Evolutionary conservation across 2,888 invertebrate genomes (phyloP).

Genomic region (Netelia virgata): DNA sequence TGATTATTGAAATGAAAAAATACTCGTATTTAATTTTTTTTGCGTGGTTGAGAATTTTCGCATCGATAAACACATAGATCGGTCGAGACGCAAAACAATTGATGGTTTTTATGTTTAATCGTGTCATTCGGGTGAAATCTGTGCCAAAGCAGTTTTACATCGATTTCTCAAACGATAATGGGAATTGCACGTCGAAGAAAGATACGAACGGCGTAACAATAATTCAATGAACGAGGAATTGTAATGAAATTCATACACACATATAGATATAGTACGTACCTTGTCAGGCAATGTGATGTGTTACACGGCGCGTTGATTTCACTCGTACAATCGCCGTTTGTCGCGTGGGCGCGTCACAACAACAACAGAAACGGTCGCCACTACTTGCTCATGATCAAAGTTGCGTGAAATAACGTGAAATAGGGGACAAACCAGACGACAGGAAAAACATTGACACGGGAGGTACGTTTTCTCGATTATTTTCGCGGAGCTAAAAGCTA

Average conservation of each 20-base stretch:
- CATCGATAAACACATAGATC: not conserved
- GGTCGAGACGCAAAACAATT: constrained; percentile 6
- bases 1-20: not conserved
- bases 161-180: constrained; percentile 2
- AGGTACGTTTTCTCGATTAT: not conserved
- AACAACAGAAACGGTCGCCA: not conserved
- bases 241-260: not conserved
- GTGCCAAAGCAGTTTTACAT: not conserved
- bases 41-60: not conserved
- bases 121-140: not conserved
- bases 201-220: not conserved
- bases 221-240: not conserved
- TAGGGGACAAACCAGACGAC: constrained; percentile 57
- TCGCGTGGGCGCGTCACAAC: not conserved
- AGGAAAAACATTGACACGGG: constrained; percentile 30
- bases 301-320: constrained; percentile 51
- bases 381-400: constrained; percentile 14
- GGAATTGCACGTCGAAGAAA: not conserved
- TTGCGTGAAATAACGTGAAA: constrained; percentile 6
- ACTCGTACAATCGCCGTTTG: constrained; percentile 3
- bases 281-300: constrained; percentile 65
- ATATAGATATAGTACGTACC: constrained; percentile 30
- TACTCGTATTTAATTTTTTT: not conserved
- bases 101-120: not conserved
- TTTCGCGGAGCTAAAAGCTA: not conserved